Evolutionary conservation across 2,113 vertebrate species (phyloP).

Genomic region (Hypanus sabinus): DNA sequence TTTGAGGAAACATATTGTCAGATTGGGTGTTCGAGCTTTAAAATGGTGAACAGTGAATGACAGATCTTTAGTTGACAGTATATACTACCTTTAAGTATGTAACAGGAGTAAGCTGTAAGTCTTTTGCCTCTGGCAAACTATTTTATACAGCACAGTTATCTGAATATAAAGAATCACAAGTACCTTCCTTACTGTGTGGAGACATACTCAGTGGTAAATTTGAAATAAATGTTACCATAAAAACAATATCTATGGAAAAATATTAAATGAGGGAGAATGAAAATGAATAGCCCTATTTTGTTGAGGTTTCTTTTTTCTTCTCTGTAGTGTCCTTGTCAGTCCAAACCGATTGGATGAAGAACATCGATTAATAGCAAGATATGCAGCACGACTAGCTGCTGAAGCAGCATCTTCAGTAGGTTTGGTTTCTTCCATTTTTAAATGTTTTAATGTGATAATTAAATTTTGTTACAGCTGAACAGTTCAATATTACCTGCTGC

Average conservation of each 20-base stretch:
- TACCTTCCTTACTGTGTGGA: not conserved
- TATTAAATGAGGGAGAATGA: not conserved
- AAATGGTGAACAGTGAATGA: not conserved
- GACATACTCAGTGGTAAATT: not conserved
- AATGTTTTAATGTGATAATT: not conserved
- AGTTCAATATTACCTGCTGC: not conserved
- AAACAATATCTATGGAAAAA: not conserved
- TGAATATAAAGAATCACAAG: not conserved
- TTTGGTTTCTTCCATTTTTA: not conserved
- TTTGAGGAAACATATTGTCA: not conserved
- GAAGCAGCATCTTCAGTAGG: slow-evolving; percentile 82
- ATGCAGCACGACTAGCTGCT: slow-evolving; percentile 90
- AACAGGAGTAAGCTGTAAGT: not conserved
- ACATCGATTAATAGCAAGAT: slow-evolving; percentile 92
- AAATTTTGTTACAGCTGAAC: not conserved
- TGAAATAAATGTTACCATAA: not conserved
- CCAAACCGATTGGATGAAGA: slow-evolving; percentile 90
- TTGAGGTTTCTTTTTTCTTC: slow-evolving; percentile 26
- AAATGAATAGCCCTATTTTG: not conserved
- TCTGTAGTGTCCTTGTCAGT: slow-evolving; percentile 77
- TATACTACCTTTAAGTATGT: not conserved
- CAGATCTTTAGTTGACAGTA: not conserved
- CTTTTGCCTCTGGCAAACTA: not conserved
- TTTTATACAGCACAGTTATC: not conserved
- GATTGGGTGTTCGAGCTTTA: not conserved